Evolutionary conservation across 2,113 vertebrate species (phyloP).

Genomic region (Dryoscopus gambensis): DNA sequence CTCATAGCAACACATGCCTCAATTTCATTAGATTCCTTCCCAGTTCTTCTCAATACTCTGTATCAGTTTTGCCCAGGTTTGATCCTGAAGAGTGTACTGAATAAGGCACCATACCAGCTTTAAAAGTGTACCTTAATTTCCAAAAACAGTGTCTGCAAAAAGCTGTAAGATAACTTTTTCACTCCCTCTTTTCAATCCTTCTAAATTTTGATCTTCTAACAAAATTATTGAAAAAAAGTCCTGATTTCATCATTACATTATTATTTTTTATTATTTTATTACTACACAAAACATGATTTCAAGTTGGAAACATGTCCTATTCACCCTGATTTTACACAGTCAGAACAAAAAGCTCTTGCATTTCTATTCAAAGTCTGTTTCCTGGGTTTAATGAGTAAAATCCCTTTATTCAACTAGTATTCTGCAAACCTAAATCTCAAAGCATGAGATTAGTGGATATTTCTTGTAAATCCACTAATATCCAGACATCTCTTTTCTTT

Average conservation of each 20-base stretch:
- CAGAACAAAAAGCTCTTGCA: neutral
- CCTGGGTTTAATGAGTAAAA: neutral
- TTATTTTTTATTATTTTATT: neutral
- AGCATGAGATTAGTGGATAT: conserved; percentile 20
- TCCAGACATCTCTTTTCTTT: neutral
- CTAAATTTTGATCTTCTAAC: neutral
- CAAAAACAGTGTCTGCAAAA: neutral
- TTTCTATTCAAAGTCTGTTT: neutral
- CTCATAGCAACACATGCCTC: neutral
- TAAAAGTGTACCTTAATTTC: neutral
- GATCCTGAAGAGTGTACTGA: neutral
- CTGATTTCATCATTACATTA: neutral
- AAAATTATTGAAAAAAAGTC: neutral
- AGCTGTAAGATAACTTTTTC: neutral
- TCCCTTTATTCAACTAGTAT: neutral
- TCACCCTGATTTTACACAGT: neutral
- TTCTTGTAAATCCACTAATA: conserved; percentile 40
- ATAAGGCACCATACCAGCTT: neutral
- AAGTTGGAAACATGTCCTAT: neutral
- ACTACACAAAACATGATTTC: neutral
- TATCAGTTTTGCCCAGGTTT: neutral
- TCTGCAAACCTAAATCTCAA: neutral
- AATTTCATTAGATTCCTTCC: neutral
- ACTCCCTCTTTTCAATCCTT: neutral
- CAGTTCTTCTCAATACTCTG: neutral